phyloP scores from a whole-genome alignment of 2,888 invertebrate genomes.

The Zhuqinia jingwanae region DNA sequence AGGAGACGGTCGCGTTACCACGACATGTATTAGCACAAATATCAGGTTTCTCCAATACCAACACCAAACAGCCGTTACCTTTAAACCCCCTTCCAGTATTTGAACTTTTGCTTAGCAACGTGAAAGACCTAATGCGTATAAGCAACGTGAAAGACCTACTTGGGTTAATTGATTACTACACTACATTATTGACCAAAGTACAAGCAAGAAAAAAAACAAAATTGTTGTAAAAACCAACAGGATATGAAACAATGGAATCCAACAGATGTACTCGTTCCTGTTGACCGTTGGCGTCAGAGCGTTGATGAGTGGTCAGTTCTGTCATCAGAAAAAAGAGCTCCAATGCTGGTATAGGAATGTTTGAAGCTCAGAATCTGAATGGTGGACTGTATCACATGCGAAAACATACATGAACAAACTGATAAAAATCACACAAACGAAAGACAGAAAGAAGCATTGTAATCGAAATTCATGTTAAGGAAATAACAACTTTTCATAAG shows the following conservation, averaged over 20 bases:
- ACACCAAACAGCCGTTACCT: not conserved
- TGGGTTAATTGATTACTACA: too few species aligned
- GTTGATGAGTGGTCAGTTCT: conserved; percentile 13
- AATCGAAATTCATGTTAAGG: not conserved
- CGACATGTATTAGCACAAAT: too few species aligned
- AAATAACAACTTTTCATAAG: too few species aligned
- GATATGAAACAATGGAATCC: conserved; percentile 66
- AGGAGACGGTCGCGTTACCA: too few species aligned
- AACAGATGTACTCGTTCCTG: conserved; percentile 46
- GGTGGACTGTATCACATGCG: conserved; percentile 9
- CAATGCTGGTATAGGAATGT: not conserved
- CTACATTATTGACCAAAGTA: not conserved
- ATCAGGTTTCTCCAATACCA: not conserved
- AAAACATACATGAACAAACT: conserved; percentile 36
- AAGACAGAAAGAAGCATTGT: conserved; percentile 15
- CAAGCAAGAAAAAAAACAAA: conserved; percentile 27
- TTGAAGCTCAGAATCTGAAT: not conserved
- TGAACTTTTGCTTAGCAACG: too few species aligned
- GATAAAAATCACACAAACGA: conserved; percentile 40
- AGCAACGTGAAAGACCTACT: too few species aligned
- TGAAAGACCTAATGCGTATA: too few species aligned
- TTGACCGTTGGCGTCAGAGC: conserved; percentile 8
- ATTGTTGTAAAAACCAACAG: conserved; percentile 57
- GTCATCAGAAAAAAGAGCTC: conserved; percentile 38
- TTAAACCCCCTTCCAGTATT: too few species aligned